Base-by-base conservation (phyloP, 1,140 invertebrate genomes). In the Dendroctonus ponderosae region DNA sequence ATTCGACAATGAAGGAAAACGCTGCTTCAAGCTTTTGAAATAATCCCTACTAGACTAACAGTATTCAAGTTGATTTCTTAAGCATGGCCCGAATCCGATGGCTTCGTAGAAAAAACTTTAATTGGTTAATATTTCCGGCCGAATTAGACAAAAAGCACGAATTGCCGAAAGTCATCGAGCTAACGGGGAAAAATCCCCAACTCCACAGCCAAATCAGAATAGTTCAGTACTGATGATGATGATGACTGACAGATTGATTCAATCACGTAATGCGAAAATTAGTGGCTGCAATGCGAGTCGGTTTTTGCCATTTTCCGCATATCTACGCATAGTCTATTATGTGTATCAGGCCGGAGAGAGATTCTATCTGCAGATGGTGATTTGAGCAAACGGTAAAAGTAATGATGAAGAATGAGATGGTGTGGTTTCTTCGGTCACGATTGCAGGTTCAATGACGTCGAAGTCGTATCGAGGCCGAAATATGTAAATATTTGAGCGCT, bases 351-450 rank as follows among this genome's bases (percentile, higher is more conserved):
- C 43, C 9, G 9, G 8, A 52, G 26, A 26, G 50, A 52, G 50
- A 52, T 52, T 52, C 12, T 52, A 52, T 52, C 50, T 52, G 14
- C n/a, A 52, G 37, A 52, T 52, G 37, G 26, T 14, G 26, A 52
- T 52, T 52, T 52, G 50, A 52, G 50, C 50, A 26, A 52, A 52
- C 50, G 50, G 50, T 52, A 52, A 52, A 52, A 52, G 50, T 52
- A 52, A 52, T 52, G 26, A 26, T 26, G 50, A 26, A 8, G 50
- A 52, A 52, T 52, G n/a, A 26, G 2, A 52, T 26, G 26, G 50
- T 12, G 50, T 26, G 26, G 26, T 52, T 52, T 12, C n/a, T 52
- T 14, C 50, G 50, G 50, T 52, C n/a, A 52, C 26, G 50, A 52
- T 52, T 52, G 50, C 50, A 52, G 37, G 50, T 52, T 52, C 50